Evolutionary conservation across 2,888 invertebrate genomes (phyloP), one percentile per base, ranked within the genome.

Genomic region (Drosophila neotestacea): DNA sequence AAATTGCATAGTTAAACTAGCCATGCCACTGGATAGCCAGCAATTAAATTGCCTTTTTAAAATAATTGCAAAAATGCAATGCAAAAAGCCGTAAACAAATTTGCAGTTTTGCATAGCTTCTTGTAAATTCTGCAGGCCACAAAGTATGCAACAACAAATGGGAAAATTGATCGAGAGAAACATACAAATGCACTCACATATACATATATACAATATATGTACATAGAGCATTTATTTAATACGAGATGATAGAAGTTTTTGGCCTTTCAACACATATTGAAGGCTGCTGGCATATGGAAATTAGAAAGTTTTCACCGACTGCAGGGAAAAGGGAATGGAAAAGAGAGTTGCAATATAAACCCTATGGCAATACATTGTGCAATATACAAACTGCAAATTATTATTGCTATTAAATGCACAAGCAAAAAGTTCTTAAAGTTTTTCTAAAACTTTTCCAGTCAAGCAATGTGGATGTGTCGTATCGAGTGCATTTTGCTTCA

Each of bases 351-450:
- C 62, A 69, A 70, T 47, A 52, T 61, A 68, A 83, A 71, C 81
- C 87, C 81, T 61, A 50, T 73, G 84, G 73, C 84, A 69, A 88
- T 71, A 77, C 68, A 84, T 80, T 85, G 69, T 79, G 72, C 73
- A 79, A 85, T 83, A 63, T 70, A 86, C 60, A 83, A 88, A 78
- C 88, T 88, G 59, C 69, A 88, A 84, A 84, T 84, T 86, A 88
- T 88, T 86, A 88, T 84, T 84, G 89, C 89, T 86, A 84, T 84
- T 84, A 85, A 89, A 85, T 85, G 89, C 74, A 87, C 73, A 85
- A 74, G 85, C 81, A 84, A 87, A 60, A 85, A 85, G 75, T 78
- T 80, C 70, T 81, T 81, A 73, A 81, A 81, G 84, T 81, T 83
- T 73, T 60, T 74, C 55, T 41, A 63, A 81, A 86, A 84, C 70